Base-by-base conservation (phyloP, 2,888 invertebrate species). In the Agrilus cyanescens region DNA sequence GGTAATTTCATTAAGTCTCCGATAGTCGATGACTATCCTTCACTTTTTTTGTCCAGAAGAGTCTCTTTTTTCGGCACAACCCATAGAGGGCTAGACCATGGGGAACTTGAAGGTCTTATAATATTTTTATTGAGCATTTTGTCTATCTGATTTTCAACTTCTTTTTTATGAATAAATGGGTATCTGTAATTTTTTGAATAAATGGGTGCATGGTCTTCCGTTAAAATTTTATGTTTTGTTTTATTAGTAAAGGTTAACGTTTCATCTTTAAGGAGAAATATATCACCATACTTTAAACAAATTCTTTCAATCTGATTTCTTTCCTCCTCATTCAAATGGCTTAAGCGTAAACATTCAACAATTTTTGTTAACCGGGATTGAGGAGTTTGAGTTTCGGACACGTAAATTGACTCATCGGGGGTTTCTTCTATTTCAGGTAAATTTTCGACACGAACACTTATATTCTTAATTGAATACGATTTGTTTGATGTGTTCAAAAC, bases 41-140 rank as follows among this genome's bases (percentile, higher is more conserved):
- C 46, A 54, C 46, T 53, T 51, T 25, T 33, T 36, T 45, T 47
- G 43, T n/a, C 54, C 54, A 10, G 50, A 46, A 4, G 53, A 49
- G 34, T 56, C 56, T 3, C 8, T 46, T 55, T 55, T 42, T 57
- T 52, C 1, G 55, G 51, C 10, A 56, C 53, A 2, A 56, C 43
- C 52, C 50, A 53, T 16, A 55, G 41, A 7, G 55, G 53, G 13
- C 44, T 43, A 8, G 44, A 43, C 50, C 47, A 55, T 12, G 53
- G 51, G 10, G 49, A 48, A 7, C 39, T 30, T 32, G 40, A 45
- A 18, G 46, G 49, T 42, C 50, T 41, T n/a, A 54, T 52, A 10
- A 54, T 53, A 6, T 43, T 43, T 34, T 52, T 40, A 5, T 50
- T 34, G 34, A 54, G 31, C 46, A 54, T 48, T 33, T 50, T 41